Evolutionary conservation across 2,888 invertebrate genomes (phyloP), one percentile per base, ranked within the genome.

Genomic region (Azorinus chamasolen): DNA sequence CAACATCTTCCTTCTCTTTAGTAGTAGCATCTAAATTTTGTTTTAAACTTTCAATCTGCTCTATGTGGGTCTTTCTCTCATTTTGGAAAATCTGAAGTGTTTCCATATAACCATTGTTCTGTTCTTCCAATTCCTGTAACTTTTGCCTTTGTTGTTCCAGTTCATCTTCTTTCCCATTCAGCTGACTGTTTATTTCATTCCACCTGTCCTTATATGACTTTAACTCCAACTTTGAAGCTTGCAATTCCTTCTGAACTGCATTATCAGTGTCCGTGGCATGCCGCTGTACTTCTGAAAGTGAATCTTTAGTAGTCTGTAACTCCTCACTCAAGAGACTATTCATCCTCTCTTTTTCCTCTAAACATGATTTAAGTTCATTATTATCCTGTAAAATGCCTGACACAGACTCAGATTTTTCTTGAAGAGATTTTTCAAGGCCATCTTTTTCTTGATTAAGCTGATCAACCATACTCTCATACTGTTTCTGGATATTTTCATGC

Each of bases 81-180:
- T 22, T 62, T 43, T 85, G 83, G 16, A 85, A 57, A 12, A 80
- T 71, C 73, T 80, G 86, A 70, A 84, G 59, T 20, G 85, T 73
- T 54, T 75, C 70, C 46, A 85, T 82, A 70, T 82, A 73, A 18
- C 66, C 61, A 18, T 54, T 53, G 20, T 58, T 66, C 50, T 74
- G 78, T 32, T 79, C 66, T 37, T 72, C 71, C 20, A 78, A 39
- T 62, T 85, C 82, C 25, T 46, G 41, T 10, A 76, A 14, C 46
- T 72, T 53, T 20, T 69, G 41, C 48, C 82, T 65, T 24, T 70
- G 83, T 43, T 86, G 78, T 41, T 45, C 22, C 4, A 76, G 12
- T 8, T 22, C 37, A 20, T 54, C 48, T 37, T 41, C 22, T 71
- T 50, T 64, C 45, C 18, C 20, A 14, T 62, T 37, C n/a, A 32